Evolutionary conservation across 2,113 vertebrate genomes (phyloP).

Genomic region (Urocolius indicus): DNA sequence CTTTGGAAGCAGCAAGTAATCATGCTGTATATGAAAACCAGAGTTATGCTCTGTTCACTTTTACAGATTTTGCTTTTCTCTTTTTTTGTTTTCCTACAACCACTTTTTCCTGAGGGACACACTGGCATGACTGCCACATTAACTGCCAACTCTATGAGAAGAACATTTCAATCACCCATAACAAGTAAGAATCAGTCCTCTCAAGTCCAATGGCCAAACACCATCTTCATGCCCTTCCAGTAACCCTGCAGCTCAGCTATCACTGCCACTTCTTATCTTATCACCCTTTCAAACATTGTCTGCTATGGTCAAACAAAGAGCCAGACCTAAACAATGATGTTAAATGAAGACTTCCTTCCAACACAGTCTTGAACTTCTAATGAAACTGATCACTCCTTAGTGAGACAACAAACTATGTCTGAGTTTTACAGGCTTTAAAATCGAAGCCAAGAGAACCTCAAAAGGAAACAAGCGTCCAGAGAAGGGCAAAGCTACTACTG

Average conservation of each 20-base stretch:
- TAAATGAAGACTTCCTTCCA: conserved; percentile 45
- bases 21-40: not conserved
- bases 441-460: not conserved
- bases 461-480: not conserved
- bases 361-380: conserved; percentile 32
- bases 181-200: not conserved
- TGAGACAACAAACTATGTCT: not conserved
- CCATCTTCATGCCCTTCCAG: conserved; percentile 51
- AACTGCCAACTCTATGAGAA: conserved; percentile 44
- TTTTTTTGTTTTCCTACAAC: not conserved
- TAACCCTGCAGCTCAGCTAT: conserved; percentile 60
- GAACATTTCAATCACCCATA: conserved; percentile 63
- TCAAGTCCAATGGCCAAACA: not conserved
- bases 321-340: conserved; percentile 48
- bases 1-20: not conserved
- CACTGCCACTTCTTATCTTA: conserved; percentile 65
- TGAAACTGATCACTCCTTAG: not conserved
- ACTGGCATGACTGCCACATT: conserved; percentile 21
- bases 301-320: conserved; percentile 2
- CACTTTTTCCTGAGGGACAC: conserved; percentile 15
- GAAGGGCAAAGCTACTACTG: not conserved
- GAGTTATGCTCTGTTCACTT: not conserved
- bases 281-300: not conserved
- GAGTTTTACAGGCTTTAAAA: not conserved
- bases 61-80: not conserved